Evolutionary conservation across 2,113 vertebrate species (phyloP), one percentile per base, ranked within the genome.

Genomic region (Gallinago paraguaiae): DNA sequence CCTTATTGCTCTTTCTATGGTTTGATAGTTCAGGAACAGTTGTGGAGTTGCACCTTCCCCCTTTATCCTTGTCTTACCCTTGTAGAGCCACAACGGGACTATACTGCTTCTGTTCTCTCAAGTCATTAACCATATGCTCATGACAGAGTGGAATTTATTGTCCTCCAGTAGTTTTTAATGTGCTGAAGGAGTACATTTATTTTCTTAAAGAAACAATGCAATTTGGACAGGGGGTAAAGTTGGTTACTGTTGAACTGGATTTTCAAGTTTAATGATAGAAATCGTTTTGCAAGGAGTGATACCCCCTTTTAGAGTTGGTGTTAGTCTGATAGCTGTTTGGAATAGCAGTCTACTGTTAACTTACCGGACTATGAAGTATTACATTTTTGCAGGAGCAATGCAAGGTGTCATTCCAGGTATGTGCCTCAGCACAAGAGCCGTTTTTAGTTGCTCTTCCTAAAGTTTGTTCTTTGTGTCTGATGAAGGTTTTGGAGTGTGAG

Each of bases 371-470:
- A 10, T 3, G 8, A 81, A 63, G 18, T 43, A 30, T 16, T 50
- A 16, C 23, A 14, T 14, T 64, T 50, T 69, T 72, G 33, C 33
- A 13, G 39, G 20, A 78, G 16, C 76, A 28, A 17, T 46, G n/a
- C 15, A 24, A 48, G 51, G 9, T 50, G 43, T 35, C 0, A 0
- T 69, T 80, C 43, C 33, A 75, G 60, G 39, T 7, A 3, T 7
- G 13, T 25, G 28, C 5, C 10, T 82, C 1, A 0, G 43, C 41
- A 63, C 17, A 69, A 45, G 27, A 81, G 11, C 57, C 84, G 2
- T 17, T 84, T 92, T 91, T 81, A 48, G 14, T 56, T 59, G 16
- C 10, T 81, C 39, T 89, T 88, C 16, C 33, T 88, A 0, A 63
- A 81, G 28, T 79, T 75, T 68, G 13, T 41, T 37, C 9, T 77